These are phyloP conservation scores for Anseranas semipalmata DNA, from an alignment of 2,113 vertebrate genomes.

Conservation along the genomic window DNA sequence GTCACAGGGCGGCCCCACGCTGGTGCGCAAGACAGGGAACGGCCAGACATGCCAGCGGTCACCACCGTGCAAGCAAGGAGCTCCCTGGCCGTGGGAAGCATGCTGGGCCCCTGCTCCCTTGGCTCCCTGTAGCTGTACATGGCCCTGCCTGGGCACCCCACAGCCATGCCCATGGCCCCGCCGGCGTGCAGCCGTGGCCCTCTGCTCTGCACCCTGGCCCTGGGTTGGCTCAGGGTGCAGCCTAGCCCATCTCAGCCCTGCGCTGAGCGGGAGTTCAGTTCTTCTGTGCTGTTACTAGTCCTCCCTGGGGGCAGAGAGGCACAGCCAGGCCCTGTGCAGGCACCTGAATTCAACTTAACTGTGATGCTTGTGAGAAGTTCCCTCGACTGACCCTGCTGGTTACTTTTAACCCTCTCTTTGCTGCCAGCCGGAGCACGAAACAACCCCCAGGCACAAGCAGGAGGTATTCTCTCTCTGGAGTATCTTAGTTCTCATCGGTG, in stretches of 20 bases:
- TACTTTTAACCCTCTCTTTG: conserved; percentile 79
- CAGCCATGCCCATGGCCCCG: not conserved
- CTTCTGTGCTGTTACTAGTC: not conserved
- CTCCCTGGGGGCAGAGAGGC: not conserved
- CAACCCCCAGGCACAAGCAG: conserved; percentile 94
- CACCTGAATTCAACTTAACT: not conserved
- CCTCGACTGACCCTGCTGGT: conserved; percentile 77
- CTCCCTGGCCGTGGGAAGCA: not conserved
- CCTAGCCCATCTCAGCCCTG: not conserved
- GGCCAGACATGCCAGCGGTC: not conserved
- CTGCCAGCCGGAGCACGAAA: conserved; percentile 92
- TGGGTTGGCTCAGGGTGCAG: not conserved
- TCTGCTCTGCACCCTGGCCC: not conserved
- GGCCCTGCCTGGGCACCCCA: no score
- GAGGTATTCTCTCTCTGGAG: conserved; percentile 87
- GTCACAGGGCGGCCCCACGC: not conserved
- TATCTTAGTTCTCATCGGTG: conserved; percentile 49
- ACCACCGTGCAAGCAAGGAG: not conserved
- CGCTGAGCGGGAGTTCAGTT: not conserved
- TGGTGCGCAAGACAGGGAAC: not conserved
- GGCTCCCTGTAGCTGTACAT: not conserved
- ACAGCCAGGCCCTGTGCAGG: not conserved
- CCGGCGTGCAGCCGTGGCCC: not conserved
- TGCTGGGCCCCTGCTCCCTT: not conserved
- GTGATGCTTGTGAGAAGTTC: conserved; percentile 40